Conservation (phyloP, 2,797 vertebrate species). For the Buphagus erythrorhynchus region DNA sequence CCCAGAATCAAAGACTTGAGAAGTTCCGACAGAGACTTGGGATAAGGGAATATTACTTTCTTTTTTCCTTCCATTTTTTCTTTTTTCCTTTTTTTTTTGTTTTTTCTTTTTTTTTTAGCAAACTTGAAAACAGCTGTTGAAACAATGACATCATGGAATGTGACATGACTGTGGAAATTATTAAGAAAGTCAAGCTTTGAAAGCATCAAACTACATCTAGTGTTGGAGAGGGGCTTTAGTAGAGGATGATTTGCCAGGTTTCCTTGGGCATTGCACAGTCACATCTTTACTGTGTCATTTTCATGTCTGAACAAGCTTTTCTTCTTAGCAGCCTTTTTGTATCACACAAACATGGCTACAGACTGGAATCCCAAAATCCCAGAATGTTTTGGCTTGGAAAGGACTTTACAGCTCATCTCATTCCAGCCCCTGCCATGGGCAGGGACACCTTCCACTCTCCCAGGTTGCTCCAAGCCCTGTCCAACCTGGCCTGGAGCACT, state of each 20-base stretch:
- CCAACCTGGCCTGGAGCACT: fast-evolving
- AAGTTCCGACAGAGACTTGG: slow-evolving; percentile 6
- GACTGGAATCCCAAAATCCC: not conserved
- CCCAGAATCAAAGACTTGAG: slow-evolving; percentile 59
- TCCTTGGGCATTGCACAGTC: not conserved
- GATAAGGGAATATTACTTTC: slow-evolving; percentile 24
- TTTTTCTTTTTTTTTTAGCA: not conserved
- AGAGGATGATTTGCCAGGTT: slow-evolving; percentile 37
- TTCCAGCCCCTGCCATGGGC: not conserved
- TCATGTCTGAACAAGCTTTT: not conserved
- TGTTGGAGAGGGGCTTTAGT: not conserved
- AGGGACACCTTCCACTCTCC: not conserved
- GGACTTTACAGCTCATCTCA: not conserved
- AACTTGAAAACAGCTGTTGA: slow-evolving; percentile 79
- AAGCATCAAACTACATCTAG: slow-evolving; percentile 43
- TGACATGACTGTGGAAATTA: slow-evolving; percentile 68
- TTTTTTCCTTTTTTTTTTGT: not conserved
- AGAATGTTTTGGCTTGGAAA: not conserved
- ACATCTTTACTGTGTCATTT: not conserved
- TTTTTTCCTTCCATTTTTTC: not conserved
- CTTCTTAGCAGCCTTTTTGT: not conserved
- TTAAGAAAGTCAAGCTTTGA: slow-evolving; percentile 65
- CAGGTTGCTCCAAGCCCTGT: fast-evolving
- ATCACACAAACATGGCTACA: not conserved
- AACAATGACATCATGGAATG: slow-evolving; percentile 77